These are phyloP conservation scores for Tetrao urogallus DNA, from an alignment of 2,113 vertebrate genomes.

Conservation along the genomic window DNA sequence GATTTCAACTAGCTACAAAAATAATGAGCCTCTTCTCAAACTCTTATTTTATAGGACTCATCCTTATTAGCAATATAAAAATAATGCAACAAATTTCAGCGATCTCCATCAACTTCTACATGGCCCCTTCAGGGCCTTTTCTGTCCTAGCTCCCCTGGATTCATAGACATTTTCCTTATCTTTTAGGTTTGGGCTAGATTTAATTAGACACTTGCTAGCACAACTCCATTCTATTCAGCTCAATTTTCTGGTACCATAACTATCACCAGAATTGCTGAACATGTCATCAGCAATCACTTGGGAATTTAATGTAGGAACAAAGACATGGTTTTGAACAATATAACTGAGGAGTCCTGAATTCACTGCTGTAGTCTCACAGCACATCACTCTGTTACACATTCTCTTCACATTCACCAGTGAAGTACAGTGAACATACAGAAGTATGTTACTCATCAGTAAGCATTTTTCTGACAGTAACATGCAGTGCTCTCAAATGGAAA, in stretches of 20 bases:
- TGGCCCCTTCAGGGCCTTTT: constrained; percentile 14
- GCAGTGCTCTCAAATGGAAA: neutral
- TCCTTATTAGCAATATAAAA: neutral
- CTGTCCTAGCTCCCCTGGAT: constrained; percentile 40
- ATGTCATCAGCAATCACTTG: neutral
- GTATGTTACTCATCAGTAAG: neutral
- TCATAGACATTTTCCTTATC: neutral
- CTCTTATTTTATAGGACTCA: neutral
- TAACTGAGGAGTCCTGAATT: neutral
- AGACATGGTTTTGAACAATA: neutral
- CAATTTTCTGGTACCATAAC: neutral
- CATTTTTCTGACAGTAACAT: neutral
- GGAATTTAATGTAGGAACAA: neutral
- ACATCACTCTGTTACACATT: neutral
- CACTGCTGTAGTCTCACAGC: neutral
- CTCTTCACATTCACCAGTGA: neutral
- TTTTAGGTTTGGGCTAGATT: neutral
- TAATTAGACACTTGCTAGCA: constrained; percentile 28
- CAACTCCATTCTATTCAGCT: neutral
- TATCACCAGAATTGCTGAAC: neutral
- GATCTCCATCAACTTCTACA: neutral
- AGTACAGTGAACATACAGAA: neutral
- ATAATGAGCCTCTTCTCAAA: neutral
- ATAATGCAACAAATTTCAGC: neutral
- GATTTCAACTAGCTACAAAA: neutral